Evolutionary conservation across 2,113 vertebrate species (phyloP), one percentile per base, ranked within the genome.

Genomic region (Psittacula cyanocephala): DNA sequence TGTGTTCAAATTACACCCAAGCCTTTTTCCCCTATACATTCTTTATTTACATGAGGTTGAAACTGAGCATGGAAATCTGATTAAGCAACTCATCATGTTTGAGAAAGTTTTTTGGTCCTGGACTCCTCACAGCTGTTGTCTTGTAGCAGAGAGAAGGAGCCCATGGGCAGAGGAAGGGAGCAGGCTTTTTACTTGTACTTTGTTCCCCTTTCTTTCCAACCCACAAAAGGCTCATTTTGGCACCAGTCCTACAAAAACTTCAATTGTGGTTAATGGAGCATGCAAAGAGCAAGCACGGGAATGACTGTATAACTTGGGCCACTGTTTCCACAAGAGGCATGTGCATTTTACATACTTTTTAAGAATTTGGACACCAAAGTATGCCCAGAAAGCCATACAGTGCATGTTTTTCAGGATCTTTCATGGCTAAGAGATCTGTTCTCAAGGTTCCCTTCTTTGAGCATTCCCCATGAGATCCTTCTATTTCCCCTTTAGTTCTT

Each of bases 221-320:
- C 35, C 57, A 64, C 77, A 79, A 64, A 91, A 94, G 88, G 79
- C 57, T 97, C 69, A n/a, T 18, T 20, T 84, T 91, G 92, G 88
- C 95, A 86, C 9, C 29, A 62, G n/a, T 81, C 92, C 92, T 65
- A 72, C 31, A 75, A 92, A 90, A 89, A 57, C 72, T 68, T 75
- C 23, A 11, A 13, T 29, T 81, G 7, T 53, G 88, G 37, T 46
- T 89, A 78, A 81, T 5, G 62, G 41, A 91, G 57, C 69, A 65
- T 9, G 18, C 52, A 67, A 75, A 75, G 43, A 62, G 27, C 0
- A 0, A 89, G 71, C 60, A 68, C 0, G 0, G 37, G 80, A 94
- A 83, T 3, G 47, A 50, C 68, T 81, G 29, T 19, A 15, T 9
- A 47, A 43, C 52, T 81, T 23, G 29, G 64, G 47, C 27, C 33